Conservation (phyloP, 2,113 vertebrate species). For the Larimichthys crocea region DNA sequence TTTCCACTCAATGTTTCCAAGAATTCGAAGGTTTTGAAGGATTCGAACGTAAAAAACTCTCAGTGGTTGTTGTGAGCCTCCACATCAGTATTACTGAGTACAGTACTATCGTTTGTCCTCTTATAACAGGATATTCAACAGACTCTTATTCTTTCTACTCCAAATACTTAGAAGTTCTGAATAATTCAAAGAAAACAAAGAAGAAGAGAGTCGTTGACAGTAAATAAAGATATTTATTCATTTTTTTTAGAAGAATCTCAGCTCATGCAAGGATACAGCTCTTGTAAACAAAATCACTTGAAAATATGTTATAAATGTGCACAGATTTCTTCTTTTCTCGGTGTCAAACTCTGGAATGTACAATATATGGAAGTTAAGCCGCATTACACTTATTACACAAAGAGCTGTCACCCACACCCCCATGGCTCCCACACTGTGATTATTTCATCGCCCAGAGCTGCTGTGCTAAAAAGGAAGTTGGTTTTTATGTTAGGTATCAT, state of each 20-base stretch:
- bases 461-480: slow-evolving; percentile 14
- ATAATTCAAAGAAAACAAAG: not conserved
- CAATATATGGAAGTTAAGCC: slow-evolving; percentile 54
- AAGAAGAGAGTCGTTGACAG: slow-evolving; percentile 25
- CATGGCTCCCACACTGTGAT: slow-evolving; percentile 11
- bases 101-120: too few relatives aligned
- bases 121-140: too few relatives aligned
- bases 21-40: not conserved
- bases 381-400: slow-evolving; percentile 37
- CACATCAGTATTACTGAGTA: too few relatives aligned
- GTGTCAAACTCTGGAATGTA: slow-evolving; percentile 75
- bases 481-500: slow-evolving; percentile 14
- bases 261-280: slow-evolving; percentile 80
- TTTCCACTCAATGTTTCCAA: slow-evolving; percentile 29
- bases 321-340: slow-evolving; percentile 62
- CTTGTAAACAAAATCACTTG: slow-evolving; percentile 78
- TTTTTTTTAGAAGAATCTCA: slow-evolving; percentile 68
- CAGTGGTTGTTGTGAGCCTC: not conserved
- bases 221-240: slow-evolving; percentile 80
- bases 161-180: not conserved
- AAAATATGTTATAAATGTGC: slow-evolving; percentile 69
- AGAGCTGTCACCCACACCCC: slow-evolving; percentile 20
- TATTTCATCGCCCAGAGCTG: slow-evolving; percentile 42
- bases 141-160: too few relatives aligned
- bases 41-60: not conserved